These are phyloP conservation scores for Adoxophyes honmai DNA, from an alignment of 1,140 invertebrate genomes.

Conservation along the genomic window DNA sequence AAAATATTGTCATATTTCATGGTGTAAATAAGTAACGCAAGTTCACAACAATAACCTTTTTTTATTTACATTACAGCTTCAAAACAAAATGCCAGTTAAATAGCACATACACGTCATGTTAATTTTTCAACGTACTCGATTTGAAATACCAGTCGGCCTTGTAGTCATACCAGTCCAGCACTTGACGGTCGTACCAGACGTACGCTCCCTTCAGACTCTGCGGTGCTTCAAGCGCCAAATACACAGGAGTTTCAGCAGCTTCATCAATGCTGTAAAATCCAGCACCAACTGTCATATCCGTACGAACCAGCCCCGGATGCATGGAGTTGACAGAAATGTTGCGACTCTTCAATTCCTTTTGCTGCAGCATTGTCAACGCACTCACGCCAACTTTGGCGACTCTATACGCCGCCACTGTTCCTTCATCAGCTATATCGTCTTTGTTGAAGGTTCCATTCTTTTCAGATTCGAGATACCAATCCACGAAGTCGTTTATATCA, in stretches of 20 bases:
- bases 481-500: constrained; percentile 53
- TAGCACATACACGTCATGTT: neutral
- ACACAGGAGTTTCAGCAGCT: constrained; percentile 62
- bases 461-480: constrained; percentile 80
- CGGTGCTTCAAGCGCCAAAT: constrained; percentile 42
- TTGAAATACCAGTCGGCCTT: constrained; percentile 12
- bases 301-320: constrained; percentile 81
- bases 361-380: constrained; percentile 81
- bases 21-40: too few relatives aligned
- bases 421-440: constrained; percentile 70
- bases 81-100: too few relatives aligned
- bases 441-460: constrained; percentile 55
- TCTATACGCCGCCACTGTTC: constrained; percentile 78
- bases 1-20: too few relatives aligned
- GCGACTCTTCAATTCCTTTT: constrained; percentile 72
- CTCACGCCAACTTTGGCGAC: constrained; percentile 84
- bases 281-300: constrained; percentile 82
- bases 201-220: constrained; percentile 32
- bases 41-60: too few relatives aligned
- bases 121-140: neutral
- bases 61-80: too few relatives aligned
- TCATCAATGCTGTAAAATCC: constrained; percentile 80
- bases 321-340: constrained; percentile 78
- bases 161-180: constrained; percentile 35
- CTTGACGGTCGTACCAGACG: constrained; percentile 34